Evolutionary conservation across 2,113 vertebrate species (phyloP).

Genomic region (Panthera uncia): DNA sequence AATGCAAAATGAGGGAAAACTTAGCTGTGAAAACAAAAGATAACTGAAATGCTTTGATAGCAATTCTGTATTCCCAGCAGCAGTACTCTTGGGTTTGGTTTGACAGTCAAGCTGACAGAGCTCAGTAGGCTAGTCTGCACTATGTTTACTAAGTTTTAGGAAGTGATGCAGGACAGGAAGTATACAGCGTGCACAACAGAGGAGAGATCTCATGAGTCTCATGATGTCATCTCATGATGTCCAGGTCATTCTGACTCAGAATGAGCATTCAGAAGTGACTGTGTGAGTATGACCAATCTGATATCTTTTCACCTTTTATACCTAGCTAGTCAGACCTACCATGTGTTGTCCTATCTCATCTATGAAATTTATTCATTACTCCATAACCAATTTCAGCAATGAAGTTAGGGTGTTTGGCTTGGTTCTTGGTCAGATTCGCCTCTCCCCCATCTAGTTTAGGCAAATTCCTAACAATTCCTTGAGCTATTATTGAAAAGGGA

Average conservation of each 20-base stretch:
- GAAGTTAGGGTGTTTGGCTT: background rate
- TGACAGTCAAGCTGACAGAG: background rate
- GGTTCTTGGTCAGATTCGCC: background rate
- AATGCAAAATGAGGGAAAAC: background rate
- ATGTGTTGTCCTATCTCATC: background rate
- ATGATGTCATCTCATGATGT: no score
- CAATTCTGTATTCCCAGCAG: background rate
- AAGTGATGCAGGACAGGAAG: background rate
- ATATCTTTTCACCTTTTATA: background rate
- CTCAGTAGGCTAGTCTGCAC: background rate
- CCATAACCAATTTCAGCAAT: background rate
- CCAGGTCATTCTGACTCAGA: background rate
- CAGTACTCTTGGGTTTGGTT: background rate
- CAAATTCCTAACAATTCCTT: background rate
- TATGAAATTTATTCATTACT: background rate
- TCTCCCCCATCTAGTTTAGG: background rate
- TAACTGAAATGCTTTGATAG: background rate
- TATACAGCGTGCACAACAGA: background rate
- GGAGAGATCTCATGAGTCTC: background rate
- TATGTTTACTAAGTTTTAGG: background rate
- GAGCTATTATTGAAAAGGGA: background rate
- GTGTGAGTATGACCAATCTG: accelerated
- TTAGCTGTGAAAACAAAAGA: background rate
- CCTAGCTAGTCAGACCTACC: background rate
- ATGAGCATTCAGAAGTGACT: accelerated